These are phyloP conservation scores for Ondatra zibethicus DNA, from an alignment of 2,113 vertebrate species.

Conservation along the genomic window DNA sequence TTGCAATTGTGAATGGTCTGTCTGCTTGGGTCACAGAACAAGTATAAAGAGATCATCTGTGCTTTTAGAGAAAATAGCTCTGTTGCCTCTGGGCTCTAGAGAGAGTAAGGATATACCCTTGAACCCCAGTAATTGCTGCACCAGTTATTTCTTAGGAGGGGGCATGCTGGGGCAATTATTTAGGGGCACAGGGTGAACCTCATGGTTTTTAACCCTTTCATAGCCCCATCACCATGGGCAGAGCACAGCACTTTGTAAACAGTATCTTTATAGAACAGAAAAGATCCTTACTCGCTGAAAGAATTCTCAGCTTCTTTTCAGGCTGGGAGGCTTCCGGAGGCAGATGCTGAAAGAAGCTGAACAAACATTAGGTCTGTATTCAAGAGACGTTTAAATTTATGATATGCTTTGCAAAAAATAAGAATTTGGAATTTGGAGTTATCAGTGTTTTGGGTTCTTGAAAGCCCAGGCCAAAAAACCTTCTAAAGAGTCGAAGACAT, in stretches of 20 bases:
- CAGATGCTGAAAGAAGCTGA: constrained; percentile 32
- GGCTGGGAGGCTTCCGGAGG: constrained; percentile 33
- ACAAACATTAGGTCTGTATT: neutral
- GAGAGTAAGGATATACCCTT: constrained; percentile 75
- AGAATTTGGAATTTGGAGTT: constrained; percentile 20
- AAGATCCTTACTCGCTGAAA: neutral
- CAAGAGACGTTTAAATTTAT: constrained; percentile 51
- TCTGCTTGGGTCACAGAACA: constrained; percentile 77
- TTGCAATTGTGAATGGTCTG: constrained; percentile 74
- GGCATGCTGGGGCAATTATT: constrained; percentile 64
- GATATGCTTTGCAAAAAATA: neutral
- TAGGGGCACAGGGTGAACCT: constrained; percentile 33
- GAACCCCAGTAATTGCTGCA: constrained; percentile 66
- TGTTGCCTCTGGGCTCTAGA: constrained; percentile 67
- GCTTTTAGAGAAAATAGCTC: constrained; percentile 74
- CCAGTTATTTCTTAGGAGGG: constrained; percentile 45
- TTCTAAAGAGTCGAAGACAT: constrained; percentile 20
- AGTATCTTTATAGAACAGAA: constrained; percentile 9
- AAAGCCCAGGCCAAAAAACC: neutral
- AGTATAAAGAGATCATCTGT: constrained; percentile 77
- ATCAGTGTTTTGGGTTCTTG: neutral
- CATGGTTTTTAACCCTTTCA: constrained; percentile 38
- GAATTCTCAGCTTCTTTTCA: constrained; percentile 54
- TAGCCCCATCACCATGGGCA: neutral
- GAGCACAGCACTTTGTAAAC: neutral